Evolutionary conservation across 2,888 invertebrate species (phyloP).

Genomic region (Thera obeliscata): DNA sequence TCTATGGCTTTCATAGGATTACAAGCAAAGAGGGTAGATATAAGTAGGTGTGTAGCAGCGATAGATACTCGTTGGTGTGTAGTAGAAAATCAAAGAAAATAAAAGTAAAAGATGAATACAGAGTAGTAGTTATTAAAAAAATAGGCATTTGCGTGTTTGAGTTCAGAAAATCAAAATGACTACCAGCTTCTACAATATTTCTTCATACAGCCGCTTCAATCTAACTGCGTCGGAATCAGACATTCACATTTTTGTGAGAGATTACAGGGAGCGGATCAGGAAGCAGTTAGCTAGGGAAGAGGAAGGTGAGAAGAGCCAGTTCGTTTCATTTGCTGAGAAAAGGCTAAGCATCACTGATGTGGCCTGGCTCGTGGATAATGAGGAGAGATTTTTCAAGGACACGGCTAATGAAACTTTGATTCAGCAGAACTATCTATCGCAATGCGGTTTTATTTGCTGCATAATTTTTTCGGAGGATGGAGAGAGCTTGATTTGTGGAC

Average conservation of each 20-base stretch:
- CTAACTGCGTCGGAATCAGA: conserved; percentile 58
- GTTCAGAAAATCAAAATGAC: conserved; percentile 42
- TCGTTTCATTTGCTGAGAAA: conserved; percentile 63
- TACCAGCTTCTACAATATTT: conserved; percentile 48
- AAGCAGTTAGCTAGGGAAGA: conserved; percentile 52
- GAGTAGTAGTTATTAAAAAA: too few relatives aligned
- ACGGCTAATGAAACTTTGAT: conserved; percentile 59
- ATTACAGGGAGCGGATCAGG: conserved; percentile 61
- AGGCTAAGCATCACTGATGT: conserved; percentile 46
- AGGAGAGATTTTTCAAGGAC: conserved; percentile 60
- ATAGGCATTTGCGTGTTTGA: too few relatives aligned
- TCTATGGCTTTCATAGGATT: too few relatives aligned
- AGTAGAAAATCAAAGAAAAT: too few relatives aligned
- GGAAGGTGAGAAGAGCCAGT: conserved; percentile 44
- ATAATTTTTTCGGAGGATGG: conserved; percentile 74
- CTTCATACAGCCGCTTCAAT: conserved; percentile 60
- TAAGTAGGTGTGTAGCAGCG: too few relatives aligned
- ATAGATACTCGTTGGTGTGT: too few relatives aligned
- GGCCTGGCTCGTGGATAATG: conserved; percentile 64
- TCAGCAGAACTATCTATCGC: conserved; percentile 55
- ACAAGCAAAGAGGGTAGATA: too few relatives aligned
- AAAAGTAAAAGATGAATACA: too few relatives aligned
- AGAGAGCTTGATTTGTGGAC: conserved; percentile 71
- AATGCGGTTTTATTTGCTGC: conserved; percentile 63
- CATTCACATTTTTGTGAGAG: conserved; percentile 59